Base-by-base conservation (phyloP, 2,888 invertebrate genomes). In the Caenorhabditis parvicauda region DNA sequence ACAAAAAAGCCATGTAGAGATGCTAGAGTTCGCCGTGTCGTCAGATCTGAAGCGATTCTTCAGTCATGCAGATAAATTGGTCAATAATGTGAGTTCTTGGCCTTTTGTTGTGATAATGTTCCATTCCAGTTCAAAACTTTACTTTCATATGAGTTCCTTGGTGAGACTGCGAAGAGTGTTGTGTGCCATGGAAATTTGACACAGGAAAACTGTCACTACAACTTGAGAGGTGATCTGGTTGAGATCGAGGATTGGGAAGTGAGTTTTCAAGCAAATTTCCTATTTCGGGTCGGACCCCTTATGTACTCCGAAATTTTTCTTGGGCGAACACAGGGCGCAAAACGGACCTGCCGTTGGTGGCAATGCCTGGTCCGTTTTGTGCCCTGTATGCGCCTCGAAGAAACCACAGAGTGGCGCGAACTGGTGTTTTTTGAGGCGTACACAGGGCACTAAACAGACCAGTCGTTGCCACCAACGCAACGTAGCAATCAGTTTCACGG, bases 211-310 rank as follows among this genome's bases (percentile, higher is more conserved):
- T 58, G 59, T 24, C 32, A 47, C 37, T 69, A 64, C 25, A 52
- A 63, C 21, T 53, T 49, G 22, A 29, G 54, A 17, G 60, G 54
- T 21, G 61, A 61, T 6, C 17, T 70, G 29, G 54, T 59, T 9
- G 65, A 65, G 48, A 63, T 70, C 14, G 56, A 50, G 3, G 63
- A 67, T 28, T 70, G 70, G 70, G 70, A 70, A 45, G 64, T 67
- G n/a, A 29, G 55, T 19, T 24, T n/a, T n/a, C n/a, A n/a, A n/a
- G n/a, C n/a, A n/a, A n/a, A n/a, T n/a, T n/a, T n/a, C n/a, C n/a
- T n/a, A n/a, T n/a, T n/a, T n/a, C n/a, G n/a, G n/a, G n/a, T n/a
- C n/a, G n/a, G n/a, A n/a, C n/a, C n/a, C n/a, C n/a, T n/a, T n/a
- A n/a, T n/a, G n/a, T n/a, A n/a, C n/a, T n/a, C n/a, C n/a, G n/a